Evolutionary conservation across 1,140 invertebrate species (phyloP).

Genomic region (Lamellibrachia luymesi): DNA sequence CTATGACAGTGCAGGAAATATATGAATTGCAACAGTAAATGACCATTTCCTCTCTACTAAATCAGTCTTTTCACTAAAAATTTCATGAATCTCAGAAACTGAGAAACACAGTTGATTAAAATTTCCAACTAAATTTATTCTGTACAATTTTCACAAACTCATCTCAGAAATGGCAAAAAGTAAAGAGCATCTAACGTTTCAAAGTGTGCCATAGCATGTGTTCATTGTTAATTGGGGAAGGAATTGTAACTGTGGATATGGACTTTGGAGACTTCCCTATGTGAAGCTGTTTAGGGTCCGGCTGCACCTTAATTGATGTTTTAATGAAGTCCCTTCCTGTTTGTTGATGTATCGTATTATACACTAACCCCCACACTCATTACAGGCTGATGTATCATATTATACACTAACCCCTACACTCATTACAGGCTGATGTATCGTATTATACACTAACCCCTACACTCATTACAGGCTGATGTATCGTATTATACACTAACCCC

Average conservation of each 20-base stretch:
- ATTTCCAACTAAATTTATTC: neutral
- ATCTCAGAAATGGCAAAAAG: neutral
- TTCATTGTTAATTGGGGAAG: neutral
- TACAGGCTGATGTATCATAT: neutral
- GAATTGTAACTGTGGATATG: neutral
- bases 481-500: no score
- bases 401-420: no score
- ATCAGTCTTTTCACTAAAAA: no score
- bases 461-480: neutral
- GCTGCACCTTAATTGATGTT: neutral
- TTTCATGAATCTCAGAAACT: neutral
- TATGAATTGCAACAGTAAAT: neutral
- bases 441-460: neutral
- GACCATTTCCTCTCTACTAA: no score
- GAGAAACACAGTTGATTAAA: neutral
- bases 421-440: neutral
- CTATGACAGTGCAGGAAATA: no score
- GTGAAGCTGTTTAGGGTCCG: neutral
- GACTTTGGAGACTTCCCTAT: neutral
- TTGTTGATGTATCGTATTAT: neutral
- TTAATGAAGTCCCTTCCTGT: neutral
- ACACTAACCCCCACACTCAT: neutral
- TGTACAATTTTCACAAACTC: neutral
- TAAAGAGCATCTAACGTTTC: neutral
- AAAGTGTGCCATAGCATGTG: neutral